Conservation (phyloP, 2,113 vertebrate genomes). For the Pelmatolapia mariae region DNA sequence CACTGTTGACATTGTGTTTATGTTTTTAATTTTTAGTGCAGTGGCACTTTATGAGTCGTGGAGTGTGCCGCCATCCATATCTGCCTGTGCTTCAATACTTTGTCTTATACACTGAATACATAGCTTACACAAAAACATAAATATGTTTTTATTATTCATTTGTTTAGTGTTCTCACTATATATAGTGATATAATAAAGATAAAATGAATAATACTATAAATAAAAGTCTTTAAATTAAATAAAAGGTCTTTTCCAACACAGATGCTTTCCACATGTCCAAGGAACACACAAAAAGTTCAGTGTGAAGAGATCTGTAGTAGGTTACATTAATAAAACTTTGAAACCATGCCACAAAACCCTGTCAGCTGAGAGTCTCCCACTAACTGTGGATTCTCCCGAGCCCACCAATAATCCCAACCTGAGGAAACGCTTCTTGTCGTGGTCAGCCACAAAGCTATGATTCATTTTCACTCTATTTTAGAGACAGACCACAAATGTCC, state of each 20-base stretch:
- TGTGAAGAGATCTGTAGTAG: background rate
- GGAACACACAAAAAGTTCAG: background rate
- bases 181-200: background rate
- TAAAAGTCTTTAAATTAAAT: background rate
- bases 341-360: background rate
- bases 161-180: background rate
- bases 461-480: background rate
- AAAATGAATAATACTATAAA: background rate
- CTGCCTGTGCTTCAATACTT: background rate
- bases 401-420: background rate
- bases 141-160: background rate
- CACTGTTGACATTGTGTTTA: background rate
- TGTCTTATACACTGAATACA: background rate
- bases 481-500: background rate
- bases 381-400: background rate
- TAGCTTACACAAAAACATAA: background rate
- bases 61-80: background rate
- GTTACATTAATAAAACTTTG: background rate
- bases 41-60: background rate
- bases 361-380: background rate
- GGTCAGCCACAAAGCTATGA: background rate
- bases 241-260: background rate
- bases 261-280: background rate
- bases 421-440: background rate
- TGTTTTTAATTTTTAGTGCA: background rate